phyloP scores from a whole-genome alignment of 2,113 vertebrate genomes.

The Chaenogobius annularis region DNA sequence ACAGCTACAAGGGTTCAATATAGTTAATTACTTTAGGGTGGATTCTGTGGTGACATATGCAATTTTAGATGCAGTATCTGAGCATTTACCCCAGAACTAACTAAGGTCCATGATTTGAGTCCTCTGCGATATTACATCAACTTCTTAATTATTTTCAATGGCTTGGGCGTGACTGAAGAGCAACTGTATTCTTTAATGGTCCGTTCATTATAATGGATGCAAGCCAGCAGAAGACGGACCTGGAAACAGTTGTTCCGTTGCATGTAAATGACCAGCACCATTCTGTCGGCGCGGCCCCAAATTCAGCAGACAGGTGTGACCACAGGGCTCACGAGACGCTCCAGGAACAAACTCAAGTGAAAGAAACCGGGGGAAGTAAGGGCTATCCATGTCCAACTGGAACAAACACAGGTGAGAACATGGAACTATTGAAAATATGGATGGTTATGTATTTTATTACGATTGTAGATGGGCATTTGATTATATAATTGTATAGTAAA shows the following conservation, averaged over 20 bases:
- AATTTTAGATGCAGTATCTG: not conserved
- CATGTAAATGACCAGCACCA: conserved; percentile 37
- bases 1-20: too few species aligned
- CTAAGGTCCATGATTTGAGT: too few species aligned
- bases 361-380: conserved; percentile 53
- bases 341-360: conserved; percentile 25
- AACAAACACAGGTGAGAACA: conserved; percentile 39
- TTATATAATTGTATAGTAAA: not conserved
- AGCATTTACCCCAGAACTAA: too few species aligned
- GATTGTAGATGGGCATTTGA: not conserved
- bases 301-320: conserved; percentile 77
- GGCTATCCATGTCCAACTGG: conserved; percentile 25
- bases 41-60: not conserved
- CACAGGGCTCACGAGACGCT: conserved; percentile 50
- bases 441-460: not conserved
- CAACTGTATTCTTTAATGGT: not conserved
- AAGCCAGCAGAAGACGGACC: conserved; percentile 10
- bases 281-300: conserved; percentile 69
- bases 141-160: not conserved
- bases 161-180: not conserved
- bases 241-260: conserved; percentile 16
- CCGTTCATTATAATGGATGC: not conserved
- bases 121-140: not conserved
- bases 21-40: too few species aligned
- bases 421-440: not conserved